Evolutionary conservation across 2,888 invertebrate genomes (phyloP), one percentile per base, ranked within the genome.

Genomic region (Hirtodrosophila histrioides): DNA sequence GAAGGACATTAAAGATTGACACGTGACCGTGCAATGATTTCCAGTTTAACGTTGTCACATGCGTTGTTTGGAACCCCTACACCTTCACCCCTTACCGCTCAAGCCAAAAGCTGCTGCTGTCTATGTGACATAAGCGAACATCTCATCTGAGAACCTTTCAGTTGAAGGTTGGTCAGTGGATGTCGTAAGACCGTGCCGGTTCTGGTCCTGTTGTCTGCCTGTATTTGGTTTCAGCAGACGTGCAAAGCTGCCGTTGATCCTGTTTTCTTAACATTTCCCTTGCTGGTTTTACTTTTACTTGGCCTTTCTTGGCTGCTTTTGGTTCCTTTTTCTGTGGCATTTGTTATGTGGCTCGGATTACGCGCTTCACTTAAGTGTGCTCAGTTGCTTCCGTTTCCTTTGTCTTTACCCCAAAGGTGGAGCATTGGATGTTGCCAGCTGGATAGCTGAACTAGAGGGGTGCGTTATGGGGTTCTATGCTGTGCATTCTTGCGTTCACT

Each of bases 21-120:
- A 90, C 89, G 89, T 89, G 90, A 90, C 89, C 90, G 78, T 89
- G 90, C 90, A 90, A 89, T 90, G 89, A 90, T 90, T 89, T 90
- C 63, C 75, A 82, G 83, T 82, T 90, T 88, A 88, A 84, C 81
- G 70, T 79, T 88, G 88, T 86, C 87, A 88, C 87, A 88, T 77
- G 82, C 77, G 64, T 58, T 62, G 56, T n/a, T 43, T 46, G n/a
- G 37, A 41, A 11, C 49, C 55, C 45, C 39, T 9, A 5, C 33
- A 56, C 12, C 46, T 35, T 17, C 17, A 44, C 11, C 37, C 12
- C 27, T 17, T 2, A 44, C 11, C 37, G 11, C 27, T 27, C 6
- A 48, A 50, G 8, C 44, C 31, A 31, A 31, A 31, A 31, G 7
- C 27, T 10, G 35, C 35, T 33, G 17, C n/a, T 49, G 49, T 44